Evolutionary conservation across 2,888 invertebrate genomes (phyloP), one percentile per base, ranked within the genome.

Genomic region (Drosophila parthenogenetica): DNA sequence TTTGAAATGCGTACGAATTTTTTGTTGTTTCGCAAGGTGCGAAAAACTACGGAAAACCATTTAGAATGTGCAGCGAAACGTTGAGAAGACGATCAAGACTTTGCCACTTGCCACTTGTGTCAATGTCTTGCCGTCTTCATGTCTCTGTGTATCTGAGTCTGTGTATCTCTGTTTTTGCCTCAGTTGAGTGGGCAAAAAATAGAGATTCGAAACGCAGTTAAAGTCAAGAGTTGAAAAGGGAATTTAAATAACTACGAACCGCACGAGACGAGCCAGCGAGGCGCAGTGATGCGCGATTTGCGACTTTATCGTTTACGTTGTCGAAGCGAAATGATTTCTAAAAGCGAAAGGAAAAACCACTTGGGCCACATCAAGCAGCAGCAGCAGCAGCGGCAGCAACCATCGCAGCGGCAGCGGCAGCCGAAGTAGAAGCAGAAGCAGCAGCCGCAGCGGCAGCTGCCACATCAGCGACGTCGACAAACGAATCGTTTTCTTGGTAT

Each of bases 301-400:
- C 89, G 90, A 91, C 91, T 90, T 89, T 85, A 90, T 90, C 88
- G 91, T 91, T 89, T 86, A 91, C 90, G 90, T 90, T 89, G 89
- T 91, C 90, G 87, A 91, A 90, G 87, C 91, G 90, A 90, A 91
- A 91, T 91, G 92, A 92, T 90, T 90, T 90, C 87, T 87, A 87
- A 92, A 91, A 90, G 89, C 89, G 90, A 91, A 91, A 92, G 90
- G 90, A 91, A 90, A 80, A 90, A 90, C 91, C 91, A 88, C 89
- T 86, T 89, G 79, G 89, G 89, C 90, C 90, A 10, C 68, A 69
- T 53, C 65, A 32, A 17, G 16, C 29, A 57, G 48, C 72, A 65
- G 62, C 73, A 63, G 62, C 69, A 73, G 51, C 69, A 46, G 25
- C 50, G 14, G 14, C 64, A 54, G 65, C 70, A 62, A 29, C 8